Evolutionary conservation across 2,888 invertebrate species (phyloP).

Genomic region (Lissocephala sabroskyi): DNA sequence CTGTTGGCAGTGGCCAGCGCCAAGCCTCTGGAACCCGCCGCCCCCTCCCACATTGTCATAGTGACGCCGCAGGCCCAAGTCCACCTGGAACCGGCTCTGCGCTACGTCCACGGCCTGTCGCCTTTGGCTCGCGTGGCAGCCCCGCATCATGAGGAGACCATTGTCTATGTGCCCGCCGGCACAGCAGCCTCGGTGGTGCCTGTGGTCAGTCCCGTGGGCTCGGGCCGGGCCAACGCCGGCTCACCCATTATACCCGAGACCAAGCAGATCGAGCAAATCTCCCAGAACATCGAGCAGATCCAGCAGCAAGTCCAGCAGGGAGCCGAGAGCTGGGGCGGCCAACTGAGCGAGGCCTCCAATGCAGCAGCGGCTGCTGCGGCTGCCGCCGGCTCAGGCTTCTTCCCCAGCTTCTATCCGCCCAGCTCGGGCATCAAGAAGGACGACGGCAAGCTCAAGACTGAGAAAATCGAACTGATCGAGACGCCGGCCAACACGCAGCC

Average conservation of each 20-base stretch:
- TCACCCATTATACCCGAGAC: constrained; percentile 17
- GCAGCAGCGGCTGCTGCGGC: constrained; percentile 39
- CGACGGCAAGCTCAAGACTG: constrained; percentile 30
- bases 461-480: constrained; percentile 47
- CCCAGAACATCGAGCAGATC: constrained; percentile 36
- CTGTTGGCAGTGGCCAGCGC: constrained; percentile 50
- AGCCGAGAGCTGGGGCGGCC: constrained; percentile 39
- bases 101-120: constrained; percentile 66
- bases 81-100: constrained; percentile 66
- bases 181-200: constrained; percentile 49
- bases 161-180: constrained; percentile 67
- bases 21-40: constrained; percentile 49
- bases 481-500: constrained; percentile 58
- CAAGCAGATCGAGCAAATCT: constrained; percentile 45
- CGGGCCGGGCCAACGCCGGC: constrained; percentile 34
- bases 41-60: constrained; percentile 68
- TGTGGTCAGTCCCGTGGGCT: constrained; percentile 32
- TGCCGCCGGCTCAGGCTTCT: constrained; percentile 45
- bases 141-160: constrained; percentile 66
- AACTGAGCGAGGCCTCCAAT: constrained; percentile 52
- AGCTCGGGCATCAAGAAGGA: constrained; percentile 29
- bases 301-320: constrained; percentile 44
- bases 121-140: constrained; percentile 66
- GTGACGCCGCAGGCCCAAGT: constrained; percentile 71
- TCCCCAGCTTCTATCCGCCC: constrained; percentile 47